Evolutionary conservation across 2,797 vertebrate genomes (phyloP), one percentile per base, ranked within the genome.

Genomic region (Benthosema pterotum): DNA sequence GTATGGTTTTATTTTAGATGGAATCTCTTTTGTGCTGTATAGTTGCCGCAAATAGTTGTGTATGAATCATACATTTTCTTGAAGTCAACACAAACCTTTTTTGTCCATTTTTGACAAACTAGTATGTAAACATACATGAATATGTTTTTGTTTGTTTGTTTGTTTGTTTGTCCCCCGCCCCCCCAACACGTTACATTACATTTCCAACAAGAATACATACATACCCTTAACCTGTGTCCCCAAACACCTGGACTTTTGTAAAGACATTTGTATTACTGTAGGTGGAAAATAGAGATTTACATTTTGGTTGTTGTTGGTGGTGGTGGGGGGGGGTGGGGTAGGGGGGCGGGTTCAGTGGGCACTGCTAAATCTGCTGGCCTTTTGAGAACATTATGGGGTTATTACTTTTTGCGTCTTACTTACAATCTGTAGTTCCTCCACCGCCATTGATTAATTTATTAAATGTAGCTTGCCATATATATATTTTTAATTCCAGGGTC

Each of bases 231-330:
- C 56, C 54, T 54, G 69, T 71, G 32, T 38, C 32, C 74, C 67
- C 69, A 63, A 71, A 74, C 75, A 64, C 52, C 52, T 77, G 61
- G 63, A 75, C 75, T 88, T 91, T 90, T 90, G 71, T 89, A 85
- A 83, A 84, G 66, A 86, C 16, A 64, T 74, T 79, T 92, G 92
- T 93, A 92, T 77, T 90, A 91, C 85, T 84, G 74, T 68, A 83
- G 78, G 81, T 83, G 72, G 82, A 83, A 77, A 68, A 77, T 67
- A 67, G 68, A 65, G 51, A 60, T 71, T 65, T 48, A 8, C 6
- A 38, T 83, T 86, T 83, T 84, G 78, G 77, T 83, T 80, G 74
- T 88, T n/a, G n/a, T n/a, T n/a, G n/a, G n/a, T n/a, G n/a, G n/a
- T n/a, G n/a, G n/a, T n/a, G n/a, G n/a, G n/a, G n/a, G n/a, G n/a